Base-by-base conservation (phyloP, 2,113 vertebrate species). In the Gavia stellata region DNA sequence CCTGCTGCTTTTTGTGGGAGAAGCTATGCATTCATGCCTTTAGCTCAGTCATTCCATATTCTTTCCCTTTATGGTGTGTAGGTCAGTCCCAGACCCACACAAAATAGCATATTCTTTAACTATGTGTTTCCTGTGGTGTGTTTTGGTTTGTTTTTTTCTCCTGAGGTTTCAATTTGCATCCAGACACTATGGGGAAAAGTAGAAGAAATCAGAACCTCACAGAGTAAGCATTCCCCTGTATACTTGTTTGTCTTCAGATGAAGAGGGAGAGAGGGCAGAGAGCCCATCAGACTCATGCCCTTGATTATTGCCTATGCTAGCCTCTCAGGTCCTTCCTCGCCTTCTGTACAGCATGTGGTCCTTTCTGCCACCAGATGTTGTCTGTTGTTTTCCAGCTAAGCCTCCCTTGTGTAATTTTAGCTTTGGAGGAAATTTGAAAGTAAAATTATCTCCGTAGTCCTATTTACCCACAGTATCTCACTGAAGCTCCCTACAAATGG, bases 361-460 rank as follows among this genome's bases (percentile, higher is more conserved):
- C 55, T 68, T 68, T 19, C 47, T 74, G 50, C 72, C 47, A 61
- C 77, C 77, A 78, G 93, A 89, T 78, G 71, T 73, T 95, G 28
- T 62, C 34, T 29, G 50, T 50, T 94, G 73, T 55, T 87, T 73
- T 65, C 86, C 0, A 0, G 6, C 44, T 70, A 92, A 95, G 65
- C 87, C 66, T 85, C 40, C 3, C 65, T 79, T 96, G 94, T 95
- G 78, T 96, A 52, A 65, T 91, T 81, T 87, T 68, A 85, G 96
- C 93, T 96, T 94, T 95, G 81, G 78, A 91, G 84, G 78, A 94
- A 87, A 97, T 95, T 24, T 58, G 70, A 85, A 95, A 92, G 92
- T 73, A 66, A 88, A 96, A 90, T 92, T 77, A 65, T 67, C 59
- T 83, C 47, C 16, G 0, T 31, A 62, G 82, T 56, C 90, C 44